These are phyloP conservation scores for Oceanites oceanicus DNA, from an alignment of 2,113 vertebrate species.

Conservation along the genomic window DNA sequence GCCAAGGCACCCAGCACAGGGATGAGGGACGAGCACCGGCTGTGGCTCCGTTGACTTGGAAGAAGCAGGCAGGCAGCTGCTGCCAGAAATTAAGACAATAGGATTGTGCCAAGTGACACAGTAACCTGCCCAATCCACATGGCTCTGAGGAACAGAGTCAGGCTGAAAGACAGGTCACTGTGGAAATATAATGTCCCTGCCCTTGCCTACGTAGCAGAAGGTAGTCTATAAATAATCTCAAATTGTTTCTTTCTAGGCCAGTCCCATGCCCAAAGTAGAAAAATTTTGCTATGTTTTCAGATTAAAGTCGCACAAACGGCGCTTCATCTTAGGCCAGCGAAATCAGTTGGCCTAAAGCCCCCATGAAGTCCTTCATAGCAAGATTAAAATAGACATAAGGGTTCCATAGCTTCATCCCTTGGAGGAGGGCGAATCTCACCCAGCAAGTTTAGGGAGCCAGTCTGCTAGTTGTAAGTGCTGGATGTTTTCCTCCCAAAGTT, in stretches of 20 bases:
- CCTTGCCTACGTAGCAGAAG: not conserved
- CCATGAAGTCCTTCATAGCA: not conserved
- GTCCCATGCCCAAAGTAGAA: not conserved
- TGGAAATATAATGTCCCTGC: not conserved
- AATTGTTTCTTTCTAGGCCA: not conserved
- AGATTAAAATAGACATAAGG: not conserved
- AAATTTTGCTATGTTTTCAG: not conserved
- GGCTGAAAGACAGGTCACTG: not conserved
- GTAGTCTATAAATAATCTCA: not conserved
- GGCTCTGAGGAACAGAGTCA: not conserved
- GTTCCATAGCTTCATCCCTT: not conserved
- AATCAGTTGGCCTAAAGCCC: not conserved
- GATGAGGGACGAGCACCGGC: not conserved
- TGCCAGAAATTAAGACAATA: not conserved
- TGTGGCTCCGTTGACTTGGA: not conserved
- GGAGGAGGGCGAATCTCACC: not conserved
- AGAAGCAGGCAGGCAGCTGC: not conserved
- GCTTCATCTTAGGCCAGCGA: not conserved
- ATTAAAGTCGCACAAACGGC: not conserved
- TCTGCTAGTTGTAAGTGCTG: not conserved
- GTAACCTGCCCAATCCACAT: not conserved
- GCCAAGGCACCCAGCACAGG: not conserved
- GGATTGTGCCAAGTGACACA: not conserved
- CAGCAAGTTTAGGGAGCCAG: not conserved
- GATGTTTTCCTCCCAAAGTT: not conserved